These are phyloP conservation scores for Petrolisthes cinctipes DNA, from an alignment of 2,888 invertebrate genomes.

Conservation along the genomic window DNA sequence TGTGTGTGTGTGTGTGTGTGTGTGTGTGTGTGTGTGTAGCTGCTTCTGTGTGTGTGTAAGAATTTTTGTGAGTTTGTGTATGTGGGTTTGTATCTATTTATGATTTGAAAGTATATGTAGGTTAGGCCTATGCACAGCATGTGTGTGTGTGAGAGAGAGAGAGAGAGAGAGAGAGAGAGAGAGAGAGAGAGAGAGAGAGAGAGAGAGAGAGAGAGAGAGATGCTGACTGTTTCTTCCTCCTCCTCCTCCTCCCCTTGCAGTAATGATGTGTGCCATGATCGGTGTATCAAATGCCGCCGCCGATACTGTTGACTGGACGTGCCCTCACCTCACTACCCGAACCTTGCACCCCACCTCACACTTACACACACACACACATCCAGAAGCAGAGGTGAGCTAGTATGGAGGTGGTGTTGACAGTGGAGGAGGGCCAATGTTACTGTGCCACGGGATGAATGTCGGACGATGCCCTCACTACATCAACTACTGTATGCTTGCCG, in stretches of 20 bases:
- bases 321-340: background rate
- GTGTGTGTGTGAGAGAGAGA: background rate
- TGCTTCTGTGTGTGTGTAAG: background rate
- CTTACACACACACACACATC: background rate
- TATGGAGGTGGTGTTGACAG: background rate
- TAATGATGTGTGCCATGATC: slow-evolving; percentile 23
- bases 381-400: background rate
- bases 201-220: background rate
- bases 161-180: background rate
- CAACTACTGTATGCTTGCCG: too few relatives aligned
- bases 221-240: background rate
- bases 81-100: too few relatives aligned
- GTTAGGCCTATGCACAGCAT: too few relatives aligned
- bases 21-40: slow-evolving; percentile 1
- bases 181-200: background rate
- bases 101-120: too few relatives aligned
- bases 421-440: background rate
- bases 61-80: too few relatives aligned
- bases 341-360: background rate
- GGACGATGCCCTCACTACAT: background rate
- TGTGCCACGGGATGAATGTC: background rate
- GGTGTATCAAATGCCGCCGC: slow-evolving; percentile 28
- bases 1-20: too few relatives aligned
- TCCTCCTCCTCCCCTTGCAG: background rate
- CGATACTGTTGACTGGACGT: slow-evolving; percentile 34